Evolutionary conservation across 2,113 vertebrate species (phyloP).

Genomic region (Notiomystis cincta): DNA sequence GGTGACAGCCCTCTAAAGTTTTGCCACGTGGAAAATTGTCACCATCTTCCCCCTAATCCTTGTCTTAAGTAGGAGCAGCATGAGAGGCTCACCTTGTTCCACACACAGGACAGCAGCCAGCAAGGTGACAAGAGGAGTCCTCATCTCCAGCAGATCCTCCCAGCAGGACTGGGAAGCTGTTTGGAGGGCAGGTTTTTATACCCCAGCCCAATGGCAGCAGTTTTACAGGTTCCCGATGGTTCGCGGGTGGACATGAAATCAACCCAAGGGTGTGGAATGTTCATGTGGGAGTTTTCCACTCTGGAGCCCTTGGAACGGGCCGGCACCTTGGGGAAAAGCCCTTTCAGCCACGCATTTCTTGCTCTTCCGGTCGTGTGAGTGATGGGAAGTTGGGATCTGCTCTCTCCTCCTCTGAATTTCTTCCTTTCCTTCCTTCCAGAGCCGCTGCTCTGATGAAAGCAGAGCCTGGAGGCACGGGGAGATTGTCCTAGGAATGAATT

Average conservation of each 20-base stretch:
- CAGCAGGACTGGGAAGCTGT: not conserved
- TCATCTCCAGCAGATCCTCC: conserved; percentile 29
- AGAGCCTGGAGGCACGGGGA: not conserved
- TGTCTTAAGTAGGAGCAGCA: not conserved
- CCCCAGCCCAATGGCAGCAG: not conserved
- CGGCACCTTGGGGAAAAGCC: not conserved
- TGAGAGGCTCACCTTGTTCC: conserved; percentile 37
- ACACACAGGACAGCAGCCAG: conserved; percentile 15
- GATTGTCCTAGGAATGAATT: not conserved
- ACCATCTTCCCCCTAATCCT: not conserved
- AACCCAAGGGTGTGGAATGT: not conserved
- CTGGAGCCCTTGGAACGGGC: not conserved
- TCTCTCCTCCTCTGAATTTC: not conserved
- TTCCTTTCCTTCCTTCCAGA: not conserved
- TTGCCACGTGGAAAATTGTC: not conserved
- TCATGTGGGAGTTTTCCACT: conserved; percentile 29
- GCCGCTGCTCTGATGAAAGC: not conserved
- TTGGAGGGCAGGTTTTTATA: conserved; percentile 51
- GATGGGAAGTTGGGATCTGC: not conserved
- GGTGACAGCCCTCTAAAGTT: not conserved
- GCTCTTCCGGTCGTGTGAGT: not conserved
- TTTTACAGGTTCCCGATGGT: conserved; percentile 23
- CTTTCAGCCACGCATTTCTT: not conserved
- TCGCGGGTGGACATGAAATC: not conserved
- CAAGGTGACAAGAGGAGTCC: not conserved